Evolutionary conservation across 2,888 invertebrate species (phyloP), one percentile per base, ranked within the genome.

Genomic region (Prosopocoilus inquinatus): DNA sequence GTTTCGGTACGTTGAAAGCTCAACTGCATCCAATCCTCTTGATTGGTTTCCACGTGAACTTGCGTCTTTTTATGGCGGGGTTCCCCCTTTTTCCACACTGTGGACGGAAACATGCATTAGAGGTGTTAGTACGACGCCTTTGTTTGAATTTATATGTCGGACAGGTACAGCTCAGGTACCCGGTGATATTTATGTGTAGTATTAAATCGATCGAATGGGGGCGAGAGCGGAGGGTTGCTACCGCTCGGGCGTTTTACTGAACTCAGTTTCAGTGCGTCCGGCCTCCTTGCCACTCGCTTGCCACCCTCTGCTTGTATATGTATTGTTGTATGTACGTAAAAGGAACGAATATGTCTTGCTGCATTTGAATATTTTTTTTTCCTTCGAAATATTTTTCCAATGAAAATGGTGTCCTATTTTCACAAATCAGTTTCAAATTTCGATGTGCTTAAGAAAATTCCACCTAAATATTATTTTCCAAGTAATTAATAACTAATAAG

Each of bases 251-350:
- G 62, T 58, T 60, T 50, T 46, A 39, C 50, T 55, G 49, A 63
- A 61, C 64, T 68, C 69, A 70, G 71, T 72, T 68, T 67, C 64
- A 66, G 67, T 67, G 70, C 67, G 69, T 63, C 67, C 66, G 68
- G 65, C 65, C 59, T 66, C 60, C 65, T 61, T 63, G 65, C 63
- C 60, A 66, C 68, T 68, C 65, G 68, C 64, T 67, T 64, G 4
- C 65, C 67, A 63, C 64, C 69, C 68, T 63, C 62, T 53, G 53
- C 54, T 55, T 58, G 44, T 50, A 45, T 57, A 58, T 51, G 57
- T 50, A 32, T 52, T 57, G 49, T 35, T 46, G 9, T 55, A 53
- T 46, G 51, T 50, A 28, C 53, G 53, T 48, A 53, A 55, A 15
- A 49, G 50, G 20, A 49, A 41, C 20, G 20, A 28, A 7, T 28